A percentile compares a stretch with the other conserved stretches of the same genome.
phyloP scores from a whole-genome alignment of 1,140 invertebrate genomes.

The Chymomyza costata region DNA sequence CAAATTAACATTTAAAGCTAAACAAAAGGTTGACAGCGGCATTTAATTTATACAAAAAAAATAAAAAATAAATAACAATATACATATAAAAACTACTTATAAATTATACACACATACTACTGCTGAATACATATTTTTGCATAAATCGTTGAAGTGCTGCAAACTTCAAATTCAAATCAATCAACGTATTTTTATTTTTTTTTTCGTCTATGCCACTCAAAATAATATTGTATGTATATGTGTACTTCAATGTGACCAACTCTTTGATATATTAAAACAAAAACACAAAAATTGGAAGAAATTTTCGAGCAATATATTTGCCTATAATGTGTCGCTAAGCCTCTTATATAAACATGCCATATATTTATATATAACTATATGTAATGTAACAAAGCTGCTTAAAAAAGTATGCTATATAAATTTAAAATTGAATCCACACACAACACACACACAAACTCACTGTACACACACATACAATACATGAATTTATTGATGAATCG shows the following conservation, averaged over 20 bases:
- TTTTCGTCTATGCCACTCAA: slow-evolving; percentile 20
- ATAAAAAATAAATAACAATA: slow-evolving; percentile 31
- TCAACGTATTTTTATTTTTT: slow-evolving; percentile 24
- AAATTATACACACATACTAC: slow-evolving; percentile 12
- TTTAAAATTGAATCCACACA: slow-evolving; percentile 4
- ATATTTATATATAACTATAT: slow-evolving; percentile 14
- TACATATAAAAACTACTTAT: slow-evolving; percentile 9
- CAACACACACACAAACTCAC: slow-evolving; percentile 29
- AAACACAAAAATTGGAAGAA: slow-evolving; percentile 27
- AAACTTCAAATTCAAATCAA: too few relatives aligned
- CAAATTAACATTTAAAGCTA: too few relatives aligned
- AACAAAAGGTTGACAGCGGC: slow-evolving; percentile 56
- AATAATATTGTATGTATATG: slow-evolving; percentile 23
- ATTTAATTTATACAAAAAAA: slow-evolving; percentile 50
- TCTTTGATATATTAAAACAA: slow-evolving; percentile 23
- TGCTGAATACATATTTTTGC: slow-evolving; percentile 40
- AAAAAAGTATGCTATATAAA: slow-evolving; percentile 3
- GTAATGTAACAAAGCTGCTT: slow-evolving; percentile 9
- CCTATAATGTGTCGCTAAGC: slow-evolving; percentile 57
- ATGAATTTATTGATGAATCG: slow-evolving; percentile 70
- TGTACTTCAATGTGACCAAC: slow-evolving; percentile 56
- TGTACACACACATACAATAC: slow-evolving; percentile 27
- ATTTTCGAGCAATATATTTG: slow-evolving; percentile 68
- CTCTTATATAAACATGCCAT: slow-evolving; percentile 39
- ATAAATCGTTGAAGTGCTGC: slow-evolving; percentile 8